These are phyloP conservation scores for Tridacna crocea DNA, from an alignment of 2,888 invertebrate species.

Conservation along the genomic window DNA sequence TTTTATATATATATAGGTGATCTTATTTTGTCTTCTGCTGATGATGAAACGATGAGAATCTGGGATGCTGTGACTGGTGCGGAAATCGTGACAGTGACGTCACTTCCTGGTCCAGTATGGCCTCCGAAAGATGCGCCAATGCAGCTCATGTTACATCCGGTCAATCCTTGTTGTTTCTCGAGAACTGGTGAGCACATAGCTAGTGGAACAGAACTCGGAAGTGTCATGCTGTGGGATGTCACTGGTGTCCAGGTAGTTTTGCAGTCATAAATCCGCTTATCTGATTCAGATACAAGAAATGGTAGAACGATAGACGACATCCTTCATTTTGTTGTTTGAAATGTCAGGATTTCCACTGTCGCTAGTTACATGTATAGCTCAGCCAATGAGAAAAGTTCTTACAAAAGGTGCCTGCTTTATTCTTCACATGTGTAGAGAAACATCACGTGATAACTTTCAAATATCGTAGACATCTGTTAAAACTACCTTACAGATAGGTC, in stretches of 20 bases:
- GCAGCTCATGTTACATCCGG: slow-evolving; percentile 56
- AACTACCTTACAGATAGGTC: too few species aligned
- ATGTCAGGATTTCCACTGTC: too few species aligned
- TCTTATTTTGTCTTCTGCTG: slow-evolving; percentile 51
- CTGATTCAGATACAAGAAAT: too few species aligned
- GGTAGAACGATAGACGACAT: too few species aligned
- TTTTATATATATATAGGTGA: slow-evolving; percentile 41
- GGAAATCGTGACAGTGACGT: slow-evolving; percentile 55
- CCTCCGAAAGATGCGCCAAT: slow-evolving; percentile 37
- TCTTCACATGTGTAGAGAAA: too few species aligned
- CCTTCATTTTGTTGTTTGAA: too few species aligned
- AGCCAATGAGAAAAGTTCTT: too few species aligned
- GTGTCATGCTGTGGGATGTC: slow-evolving; percentile 55
- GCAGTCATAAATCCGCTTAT: too few species aligned
- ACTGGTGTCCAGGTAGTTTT: slow-evolving; percentile 53
- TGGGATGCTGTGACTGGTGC: slow-evolving; percentile 62
- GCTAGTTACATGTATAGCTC: too few species aligned
- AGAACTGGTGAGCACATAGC: slow-evolving; percentile 53
- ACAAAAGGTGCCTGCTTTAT: too few species aligned
- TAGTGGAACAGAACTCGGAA: slow-evolving; percentile 54
- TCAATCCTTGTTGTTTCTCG: slow-evolving; percentile 60
- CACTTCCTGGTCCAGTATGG: slow-evolving; percentile 55
- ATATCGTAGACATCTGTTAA: too few species aligned
- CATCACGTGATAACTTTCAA: too few species aligned
- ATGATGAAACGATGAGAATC: slow-evolving; percentile 55